Conservation (phyloP, 2,888 invertebrate species). For the Ichneumoninae sp. region DNA sequence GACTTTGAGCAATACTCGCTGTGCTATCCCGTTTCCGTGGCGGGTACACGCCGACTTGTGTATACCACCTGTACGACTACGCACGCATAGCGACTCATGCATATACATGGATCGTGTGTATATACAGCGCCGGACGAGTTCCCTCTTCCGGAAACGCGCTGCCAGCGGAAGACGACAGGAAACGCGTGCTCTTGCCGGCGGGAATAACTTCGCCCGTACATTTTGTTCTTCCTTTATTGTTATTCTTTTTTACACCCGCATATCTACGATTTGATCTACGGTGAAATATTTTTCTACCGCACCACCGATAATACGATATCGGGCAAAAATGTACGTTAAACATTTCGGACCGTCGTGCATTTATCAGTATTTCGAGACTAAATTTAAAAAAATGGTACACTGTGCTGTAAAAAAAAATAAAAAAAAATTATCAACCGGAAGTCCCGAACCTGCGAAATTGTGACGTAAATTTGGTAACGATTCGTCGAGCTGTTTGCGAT, state of each 20-base stretch:
- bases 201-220: neutral
- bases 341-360: too few species aligned
- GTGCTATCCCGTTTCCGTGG: neutral
- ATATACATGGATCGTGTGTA: conserved; percentile 19
- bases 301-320: too few species aligned
- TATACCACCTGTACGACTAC: conserved; percentile 30
- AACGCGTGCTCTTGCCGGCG: conserved; percentile 55
- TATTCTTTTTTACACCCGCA: neutral
- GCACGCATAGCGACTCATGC: conserved; percentile 22
- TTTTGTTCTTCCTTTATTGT: neutral
- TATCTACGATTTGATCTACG: too few species aligned
- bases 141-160: conserved; percentile 61
- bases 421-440: too few species aligned
- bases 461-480: too few species aligned
- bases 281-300: too few species aligned
- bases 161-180: conserved; percentile 63
- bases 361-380: too few species aligned
- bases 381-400: too few species aligned
- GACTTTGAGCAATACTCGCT: conserved; percentile 18
- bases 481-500: too few species aligned
- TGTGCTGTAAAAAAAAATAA: too few species aligned
- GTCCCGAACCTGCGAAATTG: too few species aligned
- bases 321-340: too few species aligned
- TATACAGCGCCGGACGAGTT: conserved; percentile 20
- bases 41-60: conserved; percentile 5